These are phyloP conservation scores for Pelusios castaneus DNA, from an alignment of 2,113 vertebrate genomes.

Conservation along the genomic window DNA sequence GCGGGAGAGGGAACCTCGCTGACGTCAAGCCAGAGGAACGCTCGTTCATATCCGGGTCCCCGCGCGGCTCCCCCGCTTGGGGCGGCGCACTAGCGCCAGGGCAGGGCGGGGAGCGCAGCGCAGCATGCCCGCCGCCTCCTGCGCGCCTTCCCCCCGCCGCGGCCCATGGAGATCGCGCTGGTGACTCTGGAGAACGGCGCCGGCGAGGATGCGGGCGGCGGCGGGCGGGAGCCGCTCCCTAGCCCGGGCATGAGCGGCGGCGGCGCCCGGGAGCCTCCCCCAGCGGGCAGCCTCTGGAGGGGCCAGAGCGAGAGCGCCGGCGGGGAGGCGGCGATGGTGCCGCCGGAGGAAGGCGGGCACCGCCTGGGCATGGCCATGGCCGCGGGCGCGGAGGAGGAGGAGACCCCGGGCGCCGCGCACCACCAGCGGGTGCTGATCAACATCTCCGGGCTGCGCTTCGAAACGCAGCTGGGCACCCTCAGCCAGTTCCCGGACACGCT, in stretches of 20 bases:
- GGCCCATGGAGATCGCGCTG: constrained; percentile 89
- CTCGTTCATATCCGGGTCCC: constrained; percentile 78
- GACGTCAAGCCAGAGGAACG: constrained; percentile 76
- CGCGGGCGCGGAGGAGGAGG: constrained; percentile 68
- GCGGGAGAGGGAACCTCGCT: constrained; percentile 67
- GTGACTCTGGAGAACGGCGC: constrained; percentile 90
- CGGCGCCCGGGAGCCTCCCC: no score
- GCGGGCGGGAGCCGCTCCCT: neutral
- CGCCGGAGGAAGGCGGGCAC: constrained; percentile 48
- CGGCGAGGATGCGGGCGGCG: constrained; percentile 71
- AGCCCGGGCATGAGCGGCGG: no score
- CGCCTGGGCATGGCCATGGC: constrained; percentile 37
- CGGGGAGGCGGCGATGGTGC: constrained; percentile 34
- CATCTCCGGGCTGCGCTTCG: constrained; percentile 94
- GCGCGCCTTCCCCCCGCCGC: constrained; percentile 15
- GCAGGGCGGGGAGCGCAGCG: constrained; percentile 13
- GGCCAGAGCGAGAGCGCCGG: constrained; percentile 64
- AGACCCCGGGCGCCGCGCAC: constrained; percentile 78
- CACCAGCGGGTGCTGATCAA: constrained; percentile 95
- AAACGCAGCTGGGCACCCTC: constrained; percentile 93
- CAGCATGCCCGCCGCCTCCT: constrained; percentile 67
- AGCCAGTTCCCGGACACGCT: constrained; percentile 90
- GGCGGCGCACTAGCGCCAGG: neutral
- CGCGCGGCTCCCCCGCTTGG: constrained; percentile 2
- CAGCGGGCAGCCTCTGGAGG: no score